phyloP scores from a whole-genome alignment of 2,113 vertebrate species.

The Pogonocichla stellata region DNA sequence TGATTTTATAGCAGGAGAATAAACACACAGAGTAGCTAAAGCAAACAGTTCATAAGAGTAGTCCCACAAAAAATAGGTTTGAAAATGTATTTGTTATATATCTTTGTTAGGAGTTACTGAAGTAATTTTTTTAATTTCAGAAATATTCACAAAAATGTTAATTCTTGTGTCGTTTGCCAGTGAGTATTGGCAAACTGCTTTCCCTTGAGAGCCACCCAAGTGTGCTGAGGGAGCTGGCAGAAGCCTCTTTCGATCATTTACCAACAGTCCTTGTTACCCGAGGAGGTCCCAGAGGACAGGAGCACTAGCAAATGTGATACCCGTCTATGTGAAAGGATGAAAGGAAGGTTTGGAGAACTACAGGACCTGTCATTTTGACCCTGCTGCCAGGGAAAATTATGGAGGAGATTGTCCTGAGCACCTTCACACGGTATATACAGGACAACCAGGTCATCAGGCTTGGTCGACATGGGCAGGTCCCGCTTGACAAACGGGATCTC shows the following conservation, averaged over 20 bases:
- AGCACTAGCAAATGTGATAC: neutral
- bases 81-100: neutral
- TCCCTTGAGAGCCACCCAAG: neutral
- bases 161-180: neutral
- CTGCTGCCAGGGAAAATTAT: rapidly evolving
- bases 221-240: neutral
- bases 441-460: neutral
- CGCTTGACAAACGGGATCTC: neutral
- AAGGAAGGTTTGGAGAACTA: neutral
- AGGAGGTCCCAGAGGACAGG: neutral
- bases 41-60: neutral
- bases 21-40: neutral
- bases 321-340: neutral
- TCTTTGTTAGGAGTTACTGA: neutral
- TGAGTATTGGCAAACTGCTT: neutral
- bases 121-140: neutral
- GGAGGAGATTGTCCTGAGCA: neutral
- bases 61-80: neutral
- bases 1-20: neutral
- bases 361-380: neutral
- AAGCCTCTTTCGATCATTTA: neutral
- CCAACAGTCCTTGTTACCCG: neutral
- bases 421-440: rapidly evolving
- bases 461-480: neutral
- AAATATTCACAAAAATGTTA: neutral